Percentiles rank a stretch among this genome's conserved stretches.
Evolutionary conservation across 2,797 vertebrate genomes (phyloP).

Genomic region (Tangara arthus): DNA sequence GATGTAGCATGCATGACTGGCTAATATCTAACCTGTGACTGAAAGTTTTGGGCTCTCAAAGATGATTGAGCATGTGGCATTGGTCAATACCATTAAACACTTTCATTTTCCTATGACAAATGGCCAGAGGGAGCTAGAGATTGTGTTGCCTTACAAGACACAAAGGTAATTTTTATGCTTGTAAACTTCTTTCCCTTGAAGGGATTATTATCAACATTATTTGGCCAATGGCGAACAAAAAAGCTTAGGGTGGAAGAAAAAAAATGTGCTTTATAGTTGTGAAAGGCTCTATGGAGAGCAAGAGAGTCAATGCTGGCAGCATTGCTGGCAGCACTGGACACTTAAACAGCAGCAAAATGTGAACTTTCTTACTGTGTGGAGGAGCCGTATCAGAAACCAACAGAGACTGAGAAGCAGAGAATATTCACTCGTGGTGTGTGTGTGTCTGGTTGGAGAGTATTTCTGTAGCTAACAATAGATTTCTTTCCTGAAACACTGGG

Average conservation of each 20-base stretch:
- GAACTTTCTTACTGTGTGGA: not conserved
- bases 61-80: not conserved
- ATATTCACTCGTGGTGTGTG: not conserved
- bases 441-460: not conserved
- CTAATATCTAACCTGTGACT: not conserved
- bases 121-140: slow-evolving; percentile 7
- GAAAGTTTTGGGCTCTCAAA: slow-evolving; percentile 1
- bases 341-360: not conserved
- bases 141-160: slow-evolving; percentile 28
- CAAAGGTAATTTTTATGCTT: slow-evolving; percentile 55
- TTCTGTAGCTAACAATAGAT: not conserved
- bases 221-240: slow-evolving; percentile 37
- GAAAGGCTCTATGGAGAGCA: not conserved
- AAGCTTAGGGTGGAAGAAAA: not conserved
- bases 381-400: not conserved
- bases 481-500: not conserved
- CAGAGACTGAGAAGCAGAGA: not conserved
- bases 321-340: not conserved
- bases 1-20: not conserved
- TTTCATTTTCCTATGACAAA: slow-evolving; percentile 54
- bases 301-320: not conserved
- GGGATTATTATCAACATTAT: slow-evolving; percentile 45
- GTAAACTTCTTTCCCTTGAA: slow-evolving; percentile 33
- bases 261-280: not conserved
- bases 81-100: slow-evolving; percentile 28